These are phyloP conservation scores for Ameiurus melas DNA, from an alignment of 2,113 vertebrate genomes.

Conservation along the genomic window DNA sequence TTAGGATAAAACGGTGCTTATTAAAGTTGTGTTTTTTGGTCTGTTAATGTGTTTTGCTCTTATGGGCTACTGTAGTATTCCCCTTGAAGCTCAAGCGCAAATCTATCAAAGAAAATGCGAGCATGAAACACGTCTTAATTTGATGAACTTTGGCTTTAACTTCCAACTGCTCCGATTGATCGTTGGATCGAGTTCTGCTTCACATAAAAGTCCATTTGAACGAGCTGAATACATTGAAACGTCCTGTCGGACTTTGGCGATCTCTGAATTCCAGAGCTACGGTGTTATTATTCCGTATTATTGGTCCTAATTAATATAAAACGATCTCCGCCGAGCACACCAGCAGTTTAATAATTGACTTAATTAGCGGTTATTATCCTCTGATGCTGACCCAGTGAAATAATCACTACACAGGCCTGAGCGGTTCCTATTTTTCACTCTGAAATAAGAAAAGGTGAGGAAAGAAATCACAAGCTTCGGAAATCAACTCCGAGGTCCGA, in stretches of 20 bases:
- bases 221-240: neutral
- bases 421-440: neutral
- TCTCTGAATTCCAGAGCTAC: conserved; percentile 53
- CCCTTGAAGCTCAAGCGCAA: neutral
- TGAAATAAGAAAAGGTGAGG: neutral
- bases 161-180: neutral
- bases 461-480: neutral
- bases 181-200: neutral
- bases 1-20: too few species aligned
- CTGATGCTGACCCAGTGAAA: conserved; percentile 58
- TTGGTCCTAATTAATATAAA: conserved; percentile 71
- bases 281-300: conserved; percentile 69
- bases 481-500: neutral
- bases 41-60: too few species aligned
- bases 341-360: conserved; percentile 58
- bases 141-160: neutral
- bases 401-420: conserved; percentile 51
- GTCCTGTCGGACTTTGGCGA: conserved; percentile 63
- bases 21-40: too few species aligned
- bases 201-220: neutral
- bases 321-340: conserved; percentile 58
- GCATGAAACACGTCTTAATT: neutral
- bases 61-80: neutral
- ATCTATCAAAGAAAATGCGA: neutral
- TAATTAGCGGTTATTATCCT: conserved; percentile 70